These are phyloP conservation scores for Sorex fumeus DNA, from an alignment of 2,113 vertebrate species.

Conservation along the genomic window DNA sequence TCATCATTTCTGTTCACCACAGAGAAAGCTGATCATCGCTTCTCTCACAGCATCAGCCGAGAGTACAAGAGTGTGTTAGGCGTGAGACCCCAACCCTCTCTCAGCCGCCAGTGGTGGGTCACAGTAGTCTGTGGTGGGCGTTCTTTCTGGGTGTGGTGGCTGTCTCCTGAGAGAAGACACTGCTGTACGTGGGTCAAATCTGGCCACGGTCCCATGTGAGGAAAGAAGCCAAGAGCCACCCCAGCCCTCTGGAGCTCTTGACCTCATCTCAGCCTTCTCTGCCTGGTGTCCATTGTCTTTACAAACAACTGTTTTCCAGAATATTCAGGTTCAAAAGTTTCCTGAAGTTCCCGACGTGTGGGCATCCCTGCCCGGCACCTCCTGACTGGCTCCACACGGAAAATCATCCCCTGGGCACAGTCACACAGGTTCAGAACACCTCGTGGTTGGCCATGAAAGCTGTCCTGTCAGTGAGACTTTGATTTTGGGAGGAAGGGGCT, in stretches of 20 bases:
- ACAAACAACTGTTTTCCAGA: slow-evolving; percentile 1
- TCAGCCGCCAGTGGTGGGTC: neutral
- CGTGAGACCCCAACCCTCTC: neutral
- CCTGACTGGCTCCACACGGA: neutral
- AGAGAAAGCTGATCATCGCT: neutral
- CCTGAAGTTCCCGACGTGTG: neutral
- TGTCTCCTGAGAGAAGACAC: neutral
- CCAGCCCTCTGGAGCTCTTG: neutral
- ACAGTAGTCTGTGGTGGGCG: neutral
- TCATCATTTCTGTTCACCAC: neutral
- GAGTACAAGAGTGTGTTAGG: neutral
- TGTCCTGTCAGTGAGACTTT: neutral
- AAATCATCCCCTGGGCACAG: neutral
- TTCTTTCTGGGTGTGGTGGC: neutral
- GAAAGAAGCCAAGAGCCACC: slow-evolving; percentile 3
- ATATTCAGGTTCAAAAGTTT: neutral
- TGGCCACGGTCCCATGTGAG: neutral
- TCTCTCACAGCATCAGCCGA: neutral
- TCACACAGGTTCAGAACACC: neutral
- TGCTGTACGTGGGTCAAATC: neutral
- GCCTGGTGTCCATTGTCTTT: neutral
- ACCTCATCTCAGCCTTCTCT: neutral
- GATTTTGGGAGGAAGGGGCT: neutral
- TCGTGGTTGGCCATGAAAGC: slow-evolving; percentile 26
- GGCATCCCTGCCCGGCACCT: neutral